Evolutionary conservation across 2,797 vertebrate species (phyloP).

Genomic region (Furcifer pardalis): DNA sequence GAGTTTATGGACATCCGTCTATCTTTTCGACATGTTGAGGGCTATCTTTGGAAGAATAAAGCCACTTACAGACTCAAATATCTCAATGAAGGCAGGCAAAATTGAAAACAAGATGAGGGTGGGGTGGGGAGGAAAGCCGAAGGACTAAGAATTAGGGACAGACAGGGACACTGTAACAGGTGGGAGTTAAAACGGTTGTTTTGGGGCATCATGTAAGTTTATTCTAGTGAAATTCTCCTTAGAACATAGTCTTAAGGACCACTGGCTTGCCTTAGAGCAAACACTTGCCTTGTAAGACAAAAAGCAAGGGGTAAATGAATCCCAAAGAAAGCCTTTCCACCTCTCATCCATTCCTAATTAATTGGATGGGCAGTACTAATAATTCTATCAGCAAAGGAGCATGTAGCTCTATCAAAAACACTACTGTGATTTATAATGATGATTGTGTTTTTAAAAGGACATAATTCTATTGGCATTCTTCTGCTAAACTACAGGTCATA

Average conservation of each 20-base stretch:
- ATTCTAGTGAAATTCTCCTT: conserved; percentile 25
- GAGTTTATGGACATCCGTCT: not conserved
- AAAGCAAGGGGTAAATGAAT: not conserved
- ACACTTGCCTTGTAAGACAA: conserved; percentile 20
- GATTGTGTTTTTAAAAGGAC: not conserved
- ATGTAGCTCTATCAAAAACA: not conserved
- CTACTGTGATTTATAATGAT: not conserved
- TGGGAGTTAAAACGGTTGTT: conserved; percentile 49
- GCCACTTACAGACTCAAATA: not conserved
- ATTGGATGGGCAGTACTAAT: conserved; percentile 12
- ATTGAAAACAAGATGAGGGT: not conserved
- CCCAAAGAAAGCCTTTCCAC: not conserved
- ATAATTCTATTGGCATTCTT: not conserved
- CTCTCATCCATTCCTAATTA: too few relatives aligned
- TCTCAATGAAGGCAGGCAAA: not conserved
- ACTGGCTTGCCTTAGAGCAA: conserved; percentile 40
- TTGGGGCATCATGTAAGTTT: conserved; percentile 23
- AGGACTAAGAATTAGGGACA: conserved; percentile 35
- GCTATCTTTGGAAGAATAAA: not conserved
- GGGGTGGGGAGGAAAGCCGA: not conserved
- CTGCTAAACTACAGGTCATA: not conserved
- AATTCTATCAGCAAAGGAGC: not conserved
- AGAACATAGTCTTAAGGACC: conserved; percentile 44
- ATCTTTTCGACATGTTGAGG: not conserved
- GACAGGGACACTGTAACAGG: conserved; percentile 40